These are phyloP conservation scores for Operophtera brumata DNA, from an alignment of 2,888 invertebrate species.

Conservation along the genomic window DNA sequence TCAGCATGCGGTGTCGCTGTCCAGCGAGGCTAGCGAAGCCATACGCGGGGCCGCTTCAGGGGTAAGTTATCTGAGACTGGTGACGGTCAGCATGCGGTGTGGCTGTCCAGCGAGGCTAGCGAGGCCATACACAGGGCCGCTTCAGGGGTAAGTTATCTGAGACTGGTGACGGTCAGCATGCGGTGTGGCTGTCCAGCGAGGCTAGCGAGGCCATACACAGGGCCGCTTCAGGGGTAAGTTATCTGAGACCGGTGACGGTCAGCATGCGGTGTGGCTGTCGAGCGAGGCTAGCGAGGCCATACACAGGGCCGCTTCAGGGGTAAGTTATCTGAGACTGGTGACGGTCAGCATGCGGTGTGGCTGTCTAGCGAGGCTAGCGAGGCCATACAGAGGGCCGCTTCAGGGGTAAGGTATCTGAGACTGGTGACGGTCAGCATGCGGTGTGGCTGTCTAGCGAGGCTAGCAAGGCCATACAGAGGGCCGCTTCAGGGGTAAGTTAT, in stretches of 20 bases:
- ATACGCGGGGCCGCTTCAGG: conserved; percentile 80
- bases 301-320: conserved; percentile 78
- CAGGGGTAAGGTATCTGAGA: conserved; percentile 71
- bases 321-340: conserved; percentile 45
- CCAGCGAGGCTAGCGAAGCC: conserved; percentile 81
- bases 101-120: conserved; percentile 82
- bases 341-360: conserved; percentile 73
- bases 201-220: too few relatives aligned
- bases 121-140: conserved; percentile 82
- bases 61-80: conserved; percentile 49
- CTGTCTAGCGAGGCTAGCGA: conserved; percentile 81
- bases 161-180: too few relatives aligned
- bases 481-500: too few relatives aligned
- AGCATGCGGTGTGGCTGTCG: conserved; percentile 80
- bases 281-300: conserved; percentile 82
- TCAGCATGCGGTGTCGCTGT: conserved; percentile 79
- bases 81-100: conserved; percentile 61
- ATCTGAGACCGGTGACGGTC: conserved; percentile 46
- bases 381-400: conserved; percentile 80
- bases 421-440: too few relatives aligned
- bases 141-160: conserved; percentile 68
- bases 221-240: too few relatives aligned
- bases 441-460: too few relatives aligned
- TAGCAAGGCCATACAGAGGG: too few relatives aligned
- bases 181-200: too few relatives aligned